A percentile compares a stretch with the other conserved stretches of the same genome.
These are phyloP conservation scores for Deilephila porcellus DNA, from an alignment of 2,888 invertebrate genomes.

Conservation along the genomic window DNA sequence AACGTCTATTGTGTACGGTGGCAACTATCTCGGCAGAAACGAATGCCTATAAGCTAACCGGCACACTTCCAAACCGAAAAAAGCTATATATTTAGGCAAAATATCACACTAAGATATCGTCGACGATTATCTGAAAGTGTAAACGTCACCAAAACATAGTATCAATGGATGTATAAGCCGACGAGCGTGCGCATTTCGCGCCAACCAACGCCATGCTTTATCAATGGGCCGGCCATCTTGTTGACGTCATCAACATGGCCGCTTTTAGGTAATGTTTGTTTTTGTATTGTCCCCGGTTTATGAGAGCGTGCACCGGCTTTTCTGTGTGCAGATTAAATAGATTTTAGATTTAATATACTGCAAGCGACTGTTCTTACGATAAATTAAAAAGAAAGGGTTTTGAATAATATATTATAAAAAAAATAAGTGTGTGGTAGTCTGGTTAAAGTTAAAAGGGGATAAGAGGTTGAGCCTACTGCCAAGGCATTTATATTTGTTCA, in stretches of 20 bases:
- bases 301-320: slow-evolving; percentile 46
- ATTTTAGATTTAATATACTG: slow-evolving; percentile 24
- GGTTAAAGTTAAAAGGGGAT: too few relatives aligned
- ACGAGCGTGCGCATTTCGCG: slow-evolving; percentile 58
- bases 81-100: neutral
- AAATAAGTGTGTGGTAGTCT: too few relatives aligned
- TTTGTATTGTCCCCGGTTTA: slow-evolving; percentile 60
- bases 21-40: neutral
- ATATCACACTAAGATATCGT: neutral
- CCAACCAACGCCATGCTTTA: slow-evolving; percentile 57
- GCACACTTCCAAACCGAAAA: neutral
- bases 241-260: slow-evolving; percentile 76
- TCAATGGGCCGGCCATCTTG: slow-evolving; percentile 79
- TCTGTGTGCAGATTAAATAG: slow-evolving; percentile 31
- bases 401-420: too few relatives aligned
- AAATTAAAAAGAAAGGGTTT: neutral
- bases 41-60: neutral
- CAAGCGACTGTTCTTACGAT: neutral
- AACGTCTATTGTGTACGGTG: neutral
- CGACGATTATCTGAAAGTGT: slow-evolving; percentile 35
- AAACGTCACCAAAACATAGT: slow-evolving; percentile 56
- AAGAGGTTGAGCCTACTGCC: too few relatives aligned
- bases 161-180: slow-evolving; percentile 75
- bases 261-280: slow-evolving; percentile 71
- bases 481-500: too few relatives aligned